phyloP scores from a whole-genome alignment of 2,797 vertebrate genomes.

The Gallinago solitaria region DNA sequence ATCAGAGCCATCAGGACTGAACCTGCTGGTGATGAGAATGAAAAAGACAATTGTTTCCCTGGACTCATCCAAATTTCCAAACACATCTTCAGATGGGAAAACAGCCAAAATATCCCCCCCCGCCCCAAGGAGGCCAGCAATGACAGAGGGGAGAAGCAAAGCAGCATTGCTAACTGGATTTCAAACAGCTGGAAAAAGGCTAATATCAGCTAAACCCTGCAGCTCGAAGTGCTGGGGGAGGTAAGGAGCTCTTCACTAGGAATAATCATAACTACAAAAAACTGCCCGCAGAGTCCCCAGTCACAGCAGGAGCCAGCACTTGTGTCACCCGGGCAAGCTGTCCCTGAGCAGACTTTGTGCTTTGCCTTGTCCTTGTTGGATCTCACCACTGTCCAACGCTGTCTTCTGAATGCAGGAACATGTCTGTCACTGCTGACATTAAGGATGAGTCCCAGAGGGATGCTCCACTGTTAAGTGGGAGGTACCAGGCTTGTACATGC shows the following conservation, averaged over 20 bases:
- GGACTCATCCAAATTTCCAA: not conserved
- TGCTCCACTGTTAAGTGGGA: fast-evolving
- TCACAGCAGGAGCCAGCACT: not conserved
- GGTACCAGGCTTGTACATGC: fast-evolving
- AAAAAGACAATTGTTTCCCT: not conserved
- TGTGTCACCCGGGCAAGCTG: not conserved
- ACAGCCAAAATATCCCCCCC: not conserved
- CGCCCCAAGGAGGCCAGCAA: not conserved
- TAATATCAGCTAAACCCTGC: conserved; percentile 5
- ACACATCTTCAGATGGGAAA: not conserved
- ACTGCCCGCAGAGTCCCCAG: not conserved
- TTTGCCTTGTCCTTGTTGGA: not conserved
- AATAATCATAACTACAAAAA: not conserved
- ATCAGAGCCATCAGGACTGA: not conserved
- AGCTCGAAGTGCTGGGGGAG: not conserved
- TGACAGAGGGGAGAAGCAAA: not conserved
- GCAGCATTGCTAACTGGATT: not conserved
- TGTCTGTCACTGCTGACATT: not conserved
- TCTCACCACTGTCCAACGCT: fast-evolving
- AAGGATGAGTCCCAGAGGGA: not conserved
- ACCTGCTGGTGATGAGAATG: not conserved
- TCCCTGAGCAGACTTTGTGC: not conserved
- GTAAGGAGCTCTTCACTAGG: not conserved
- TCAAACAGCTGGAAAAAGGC: not conserved
- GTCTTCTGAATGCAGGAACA: not conserved